phyloP scores from a whole-genome alignment of 2,113 vertebrate species.

The Aleadryas rufinucha region DNA sequence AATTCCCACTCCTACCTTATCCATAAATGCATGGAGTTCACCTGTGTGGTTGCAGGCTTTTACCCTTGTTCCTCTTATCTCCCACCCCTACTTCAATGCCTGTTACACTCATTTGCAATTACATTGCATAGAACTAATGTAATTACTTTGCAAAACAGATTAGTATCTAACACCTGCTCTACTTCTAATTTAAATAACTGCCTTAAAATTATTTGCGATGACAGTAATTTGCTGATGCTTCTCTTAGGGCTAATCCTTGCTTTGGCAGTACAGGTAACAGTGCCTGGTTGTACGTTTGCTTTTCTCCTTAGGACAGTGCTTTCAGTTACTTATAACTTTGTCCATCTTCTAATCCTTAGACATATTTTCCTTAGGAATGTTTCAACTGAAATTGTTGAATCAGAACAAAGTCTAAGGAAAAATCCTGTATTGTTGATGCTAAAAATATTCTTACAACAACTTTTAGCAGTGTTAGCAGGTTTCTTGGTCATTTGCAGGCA shows the following conservation, averaged over 20 bases:
- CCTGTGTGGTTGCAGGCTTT: not conserved
- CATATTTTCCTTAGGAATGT: not conserved
- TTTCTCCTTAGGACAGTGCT: not conserved
- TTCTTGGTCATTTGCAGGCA: not conserved
- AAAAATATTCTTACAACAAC: not conserved
- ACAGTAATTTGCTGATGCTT: not conserved
- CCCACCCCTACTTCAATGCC: not conserved
- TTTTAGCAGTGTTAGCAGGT: not conserved
- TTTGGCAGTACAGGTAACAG: not conserved
- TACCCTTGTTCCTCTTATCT: not conserved
- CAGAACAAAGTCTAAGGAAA: not conserved
- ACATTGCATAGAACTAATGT: not conserved
- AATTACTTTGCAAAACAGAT: constrained; percentile 16
- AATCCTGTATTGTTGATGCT: not conserved
- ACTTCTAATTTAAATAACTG: constrained; percentile 16
- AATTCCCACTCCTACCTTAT: not conserved
- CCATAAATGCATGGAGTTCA: not conserved
- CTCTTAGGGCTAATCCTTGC: not conserved
- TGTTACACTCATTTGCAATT: constrained; percentile 10
- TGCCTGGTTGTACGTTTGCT: not conserved
- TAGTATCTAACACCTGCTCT: not conserved
- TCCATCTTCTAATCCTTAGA: not conserved
- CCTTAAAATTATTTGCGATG: constrained; percentile 11
- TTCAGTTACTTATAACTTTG: not conserved
- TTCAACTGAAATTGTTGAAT: not conserved